These are phyloP conservation scores for Conops quadrifasciatus DNA, from an alignment of 2,888 invertebrate genomes.

Conservation along the genomic window DNA sequence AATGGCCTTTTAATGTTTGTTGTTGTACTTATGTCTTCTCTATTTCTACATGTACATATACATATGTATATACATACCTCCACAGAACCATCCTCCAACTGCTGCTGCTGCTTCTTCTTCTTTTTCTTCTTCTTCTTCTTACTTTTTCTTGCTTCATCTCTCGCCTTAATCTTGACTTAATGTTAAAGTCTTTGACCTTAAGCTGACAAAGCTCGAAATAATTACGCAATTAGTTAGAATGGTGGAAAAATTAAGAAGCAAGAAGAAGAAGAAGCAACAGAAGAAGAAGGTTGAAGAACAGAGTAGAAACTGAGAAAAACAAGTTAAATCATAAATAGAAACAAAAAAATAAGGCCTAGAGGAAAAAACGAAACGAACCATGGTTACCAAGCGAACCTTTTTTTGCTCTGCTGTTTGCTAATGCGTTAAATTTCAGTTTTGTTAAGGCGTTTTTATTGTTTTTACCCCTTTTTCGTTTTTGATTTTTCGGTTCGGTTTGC, in stretches of 20 bases:
- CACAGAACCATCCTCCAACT: no score
- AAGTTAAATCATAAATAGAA: not conserved
- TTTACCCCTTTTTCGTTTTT: no score
- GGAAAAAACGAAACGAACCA: not conserved
- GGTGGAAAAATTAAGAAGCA: not conserved
- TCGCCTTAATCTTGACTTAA: not conserved
- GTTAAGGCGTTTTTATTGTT: no score
- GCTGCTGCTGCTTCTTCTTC: no score
- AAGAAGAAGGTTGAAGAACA: not conserved
- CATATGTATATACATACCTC: no score
- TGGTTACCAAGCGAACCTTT: no score
- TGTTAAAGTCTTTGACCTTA: slow-evolving; percentile 18
- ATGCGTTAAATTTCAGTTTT: no score
- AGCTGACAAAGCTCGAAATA: slow-evolving; percentile 23
- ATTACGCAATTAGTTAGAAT: slow-evolving; percentile 15
- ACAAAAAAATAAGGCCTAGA: not conserved
- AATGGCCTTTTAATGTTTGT: not conserved
- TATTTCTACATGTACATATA: no score
- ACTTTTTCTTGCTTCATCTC: not conserved
- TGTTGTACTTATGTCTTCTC: not conserved
- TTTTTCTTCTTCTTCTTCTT: not conserved
- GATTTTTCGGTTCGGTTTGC: no score
- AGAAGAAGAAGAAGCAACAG: not conserved
- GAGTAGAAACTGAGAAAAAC: not conserved
- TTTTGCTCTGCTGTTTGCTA: no score